Conservation (phyloP, 2,888 invertebrate genomes). For the Caenorhabditis wallacei region DNA sequence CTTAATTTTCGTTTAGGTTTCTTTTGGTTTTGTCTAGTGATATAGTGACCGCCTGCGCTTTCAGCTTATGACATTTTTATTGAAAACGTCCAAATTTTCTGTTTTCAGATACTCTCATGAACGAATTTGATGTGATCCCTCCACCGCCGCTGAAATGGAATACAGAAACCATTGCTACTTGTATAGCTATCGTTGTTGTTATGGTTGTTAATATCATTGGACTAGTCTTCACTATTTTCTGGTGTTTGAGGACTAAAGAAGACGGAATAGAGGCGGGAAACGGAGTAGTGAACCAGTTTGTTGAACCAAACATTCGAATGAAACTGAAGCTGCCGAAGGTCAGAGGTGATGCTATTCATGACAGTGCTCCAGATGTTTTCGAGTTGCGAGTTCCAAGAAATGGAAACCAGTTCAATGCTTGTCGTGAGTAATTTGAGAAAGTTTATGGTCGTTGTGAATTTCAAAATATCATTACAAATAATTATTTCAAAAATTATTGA, state of each 20-base stretch:
- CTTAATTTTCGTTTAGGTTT: too few species aligned
- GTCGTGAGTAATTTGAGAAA: constrained; percentile 21
- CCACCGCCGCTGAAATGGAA: constrained; percentile 21
- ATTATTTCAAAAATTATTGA: too few species aligned
- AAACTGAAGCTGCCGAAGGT: constrained; percentile 52
- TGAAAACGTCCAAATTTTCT: background rate
- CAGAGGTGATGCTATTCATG: constrained; percentile 23
- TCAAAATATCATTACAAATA: too few species aligned
- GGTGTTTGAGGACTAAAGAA: constrained; percentile 45
- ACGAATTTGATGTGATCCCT: background rate
- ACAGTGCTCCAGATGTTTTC: constrained; percentile 36
- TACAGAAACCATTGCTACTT: background rate
- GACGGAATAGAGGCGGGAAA: constrained; percentile 16
- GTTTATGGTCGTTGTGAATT: too few species aligned
- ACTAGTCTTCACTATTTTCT: constrained; percentile 46
- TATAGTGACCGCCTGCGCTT: too few species aligned
- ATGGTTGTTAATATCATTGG: constrained; percentile 54
- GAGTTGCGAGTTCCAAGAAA: constrained; percentile 56
- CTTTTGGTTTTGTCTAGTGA: too few species aligned
- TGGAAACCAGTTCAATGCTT: constrained; percentile 53
- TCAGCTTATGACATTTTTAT: too few species aligned
- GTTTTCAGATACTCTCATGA: background rate
- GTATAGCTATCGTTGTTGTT: constrained; percentile 26
- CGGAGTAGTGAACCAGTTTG: constrained; percentile 31
- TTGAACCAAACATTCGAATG: constrained; percentile 64